Evolutionary conservation across 1,140 invertebrate species (phyloP).

Genomic region (Leptopilina boulardi): DNA sequence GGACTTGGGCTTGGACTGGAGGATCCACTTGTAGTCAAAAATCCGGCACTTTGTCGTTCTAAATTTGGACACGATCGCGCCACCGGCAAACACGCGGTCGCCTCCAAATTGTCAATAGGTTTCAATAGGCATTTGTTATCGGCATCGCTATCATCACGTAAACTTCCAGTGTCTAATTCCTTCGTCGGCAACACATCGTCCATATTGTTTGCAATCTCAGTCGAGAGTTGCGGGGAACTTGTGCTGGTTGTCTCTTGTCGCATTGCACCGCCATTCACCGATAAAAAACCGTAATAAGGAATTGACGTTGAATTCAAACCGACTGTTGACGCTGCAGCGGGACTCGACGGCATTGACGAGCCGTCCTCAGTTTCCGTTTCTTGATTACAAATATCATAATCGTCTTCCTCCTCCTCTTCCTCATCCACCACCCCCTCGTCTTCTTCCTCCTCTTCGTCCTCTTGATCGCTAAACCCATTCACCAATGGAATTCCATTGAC

Average conservation of each 20-base stretch:
- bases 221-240: conserved; percentile 69
- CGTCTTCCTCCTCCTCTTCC: conserved; percentile 53
- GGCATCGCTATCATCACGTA: conserved; percentile 53
- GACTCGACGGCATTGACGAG: conserved; percentile 69
- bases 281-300: conserved; percentile 70
- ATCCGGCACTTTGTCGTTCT: conserved; percentile 69
- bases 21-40: conserved; percentile 65
- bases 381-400: conserved; percentile 53
- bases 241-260: conserved; percentile 72
- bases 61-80: conserved; percentile 74
- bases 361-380: conserved; percentile 69
- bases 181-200: conserved; percentile 44
- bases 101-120: conserved; percentile 71
- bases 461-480: conserved; percentile 66
- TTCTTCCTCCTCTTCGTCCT: conserved; percentile 54
- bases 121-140: conserved; percentile 68
- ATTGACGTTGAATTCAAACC: conserved; percentile 48
- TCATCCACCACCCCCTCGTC: conserved; percentile 54
- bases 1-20: conserved; percentile 74
- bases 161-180: conserved; percentile 47
- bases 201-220: conserved; percentile 52
- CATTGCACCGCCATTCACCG: conserved; percentile 68
- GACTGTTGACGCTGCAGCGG: conserved; percentile 62
- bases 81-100: conserved; percentile 73
- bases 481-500: conserved; percentile 60